phyloP scores from a whole-genome alignment of 2,797 vertebrate genomes.

The Sebastolobus alascanus region DNA sequence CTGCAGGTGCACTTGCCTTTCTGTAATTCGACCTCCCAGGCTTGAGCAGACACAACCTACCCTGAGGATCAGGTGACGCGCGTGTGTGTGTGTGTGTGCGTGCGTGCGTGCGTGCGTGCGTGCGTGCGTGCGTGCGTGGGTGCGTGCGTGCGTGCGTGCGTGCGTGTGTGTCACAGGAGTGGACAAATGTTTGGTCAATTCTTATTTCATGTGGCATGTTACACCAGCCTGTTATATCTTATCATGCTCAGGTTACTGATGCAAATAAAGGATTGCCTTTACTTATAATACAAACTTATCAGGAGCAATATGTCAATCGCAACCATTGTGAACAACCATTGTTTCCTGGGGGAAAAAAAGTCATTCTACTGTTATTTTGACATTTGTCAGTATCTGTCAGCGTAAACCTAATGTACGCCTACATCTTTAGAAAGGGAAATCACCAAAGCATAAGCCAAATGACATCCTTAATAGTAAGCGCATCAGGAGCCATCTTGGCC shows the following conservation, averaged over 20 bases:
- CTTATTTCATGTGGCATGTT: slow-evolving; percentile 6
- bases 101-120: not conserved
- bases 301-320: slow-evolving; percentile 18
- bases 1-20: not conserved
- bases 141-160: not conserved
- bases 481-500: not conserved
- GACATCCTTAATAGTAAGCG: not conserved
- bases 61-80: slow-evolving; percentile 4
- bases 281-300: slow-evolving; percentile 23
- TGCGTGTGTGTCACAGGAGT: not conserved
- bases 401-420: not conserved
- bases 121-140: too few relatives aligned
- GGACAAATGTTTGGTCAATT: slow-evolving; percentile 2
- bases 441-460: slow-evolving; percentile 20
- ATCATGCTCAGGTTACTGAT: slow-evolving; percentile 50
- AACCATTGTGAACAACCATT: slow-evolving; percentile 11
- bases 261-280: slow-evolving; percentile 37
- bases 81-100: slow-evolving; percentile 4
- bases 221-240: slow-evolving; percentile 35
- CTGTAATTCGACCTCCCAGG: slow-evolving; percentile 19
- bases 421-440: not conserved
- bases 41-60: not conserved
- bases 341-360: slow-evolving; percentile 4
- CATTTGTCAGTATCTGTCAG: not conserved
- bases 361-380: not conserved